Evolutionary conservation across 92 coral and sea anemone genomes (phyloP).

Genomic region (Zoanthus solanderi): DNA sequence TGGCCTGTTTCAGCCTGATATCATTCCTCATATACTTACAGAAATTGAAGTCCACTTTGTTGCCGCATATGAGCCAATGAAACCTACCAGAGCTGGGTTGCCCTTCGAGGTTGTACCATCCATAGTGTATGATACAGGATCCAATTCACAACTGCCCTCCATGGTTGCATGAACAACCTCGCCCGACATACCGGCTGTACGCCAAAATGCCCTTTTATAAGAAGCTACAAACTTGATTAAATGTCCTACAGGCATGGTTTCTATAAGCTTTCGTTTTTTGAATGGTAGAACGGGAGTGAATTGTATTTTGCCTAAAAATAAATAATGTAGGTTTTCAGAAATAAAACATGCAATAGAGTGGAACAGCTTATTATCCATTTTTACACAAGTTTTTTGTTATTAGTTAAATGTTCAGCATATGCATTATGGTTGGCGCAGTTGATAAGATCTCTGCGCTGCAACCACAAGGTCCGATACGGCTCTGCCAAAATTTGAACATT

Average conservation of each 20-base stretch:
- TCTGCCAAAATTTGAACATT: too few relatives aligned
- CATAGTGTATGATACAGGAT: conserved; percentile 79
- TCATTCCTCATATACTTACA: conserved; percentile 57
- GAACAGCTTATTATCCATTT: too few relatives aligned
- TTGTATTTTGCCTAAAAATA: conserved; percentile 69
- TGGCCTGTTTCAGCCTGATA: too few relatives aligned
- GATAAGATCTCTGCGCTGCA: too few relatives aligned
- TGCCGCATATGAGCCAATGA: conserved; percentile 89
- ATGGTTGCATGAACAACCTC: conserved; percentile 70
- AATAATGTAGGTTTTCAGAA: background rate
- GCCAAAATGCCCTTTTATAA: conserved; percentile 92
- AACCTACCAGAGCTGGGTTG: conserved; percentile 91
- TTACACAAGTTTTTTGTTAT: too few relatives aligned
- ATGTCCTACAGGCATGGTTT: conserved; percentile 81
- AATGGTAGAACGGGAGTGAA: conserved; percentile 86
- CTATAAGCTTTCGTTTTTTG: conserved; percentile 72
- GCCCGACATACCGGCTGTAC: conserved; percentile 94
- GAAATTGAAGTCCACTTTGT: conserved; percentile 78
- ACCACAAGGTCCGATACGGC: too few relatives aligned
- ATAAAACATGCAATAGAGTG: too few relatives aligned
- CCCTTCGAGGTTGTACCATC: conserved; percentile 84
- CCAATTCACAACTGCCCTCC: conserved; percentile 60
- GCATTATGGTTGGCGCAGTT: too few relatives aligned
- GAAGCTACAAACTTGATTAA: conserved; percentile 91
- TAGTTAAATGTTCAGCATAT: too few relatives aligned